These are phyloP conservation scores for Cantharis rufa DNA, from an alignment of 2,888 invertebrate species.

Conservation along the genomic window DNA sequence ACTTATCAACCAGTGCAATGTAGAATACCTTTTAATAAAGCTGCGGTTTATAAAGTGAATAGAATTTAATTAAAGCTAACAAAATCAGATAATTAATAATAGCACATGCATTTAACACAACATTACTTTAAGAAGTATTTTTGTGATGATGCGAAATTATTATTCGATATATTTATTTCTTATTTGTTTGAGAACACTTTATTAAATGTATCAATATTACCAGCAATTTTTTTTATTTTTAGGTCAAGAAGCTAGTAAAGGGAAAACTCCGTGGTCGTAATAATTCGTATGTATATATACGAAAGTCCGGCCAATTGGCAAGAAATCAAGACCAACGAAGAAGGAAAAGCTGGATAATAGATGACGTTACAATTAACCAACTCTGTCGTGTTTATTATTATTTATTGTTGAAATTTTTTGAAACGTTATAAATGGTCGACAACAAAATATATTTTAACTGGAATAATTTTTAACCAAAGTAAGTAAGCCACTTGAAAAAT, in stretches of 20 bases:
- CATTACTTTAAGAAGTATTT: too few relatives aligned
- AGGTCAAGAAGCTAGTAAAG: background rate
- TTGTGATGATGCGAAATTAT: too few relatives aligned
- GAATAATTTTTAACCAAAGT: background rate
- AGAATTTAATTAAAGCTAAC: too few relatives aligned
- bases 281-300: background rate
- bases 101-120: too few relatives aligned
- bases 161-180: too few relatives aligned
- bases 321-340: background rate
- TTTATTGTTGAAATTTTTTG: background rate
- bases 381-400: background rate
- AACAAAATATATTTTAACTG: background rate
- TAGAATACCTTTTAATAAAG: too few relatives aligned
- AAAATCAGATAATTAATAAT: too few relatives aligned
- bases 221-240: background rate
- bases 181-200: too few relatives aligned
- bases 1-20: too few relatives aligned
- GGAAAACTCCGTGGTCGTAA: background rate
- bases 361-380: background rate
- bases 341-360: background rate
- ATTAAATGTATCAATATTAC: background rate
- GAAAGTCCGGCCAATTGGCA: background rate
- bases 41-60: too few relatives aligned
- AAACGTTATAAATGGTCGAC: background rate
- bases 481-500: background rate